A percentile compares a stretch with the other conserved stretches of the same genome.
phyloP scores from a whole-genome alignment of 30 jellyfish, hydroid and myxozoan species.

The Clytia hemisphaerica region DNA sequence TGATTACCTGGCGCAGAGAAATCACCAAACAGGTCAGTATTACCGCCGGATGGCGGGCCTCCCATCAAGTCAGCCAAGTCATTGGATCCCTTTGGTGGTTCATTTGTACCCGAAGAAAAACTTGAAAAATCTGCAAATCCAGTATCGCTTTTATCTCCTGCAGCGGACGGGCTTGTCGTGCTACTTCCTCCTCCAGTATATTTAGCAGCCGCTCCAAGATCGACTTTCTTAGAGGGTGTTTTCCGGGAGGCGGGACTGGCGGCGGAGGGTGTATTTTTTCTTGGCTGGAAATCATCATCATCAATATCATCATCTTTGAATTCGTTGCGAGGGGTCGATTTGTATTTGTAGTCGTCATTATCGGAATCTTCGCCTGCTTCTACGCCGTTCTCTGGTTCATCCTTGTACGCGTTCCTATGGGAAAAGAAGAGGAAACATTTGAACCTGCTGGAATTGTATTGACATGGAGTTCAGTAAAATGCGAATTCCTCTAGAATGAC shows the following conservation, averaged over 20 bases:
- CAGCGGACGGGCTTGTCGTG: background rate
- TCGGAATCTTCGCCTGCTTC: slow-evolving; percentile 75
- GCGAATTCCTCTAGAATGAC: no score
- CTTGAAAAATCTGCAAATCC: slow-evolving; percentile 32
- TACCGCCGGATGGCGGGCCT: slow-evolving; percentile 26
- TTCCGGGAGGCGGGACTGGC: slow-evolving; percentile 14
- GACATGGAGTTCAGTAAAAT: no score
- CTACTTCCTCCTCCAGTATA: slow-evolving; percentile 22
- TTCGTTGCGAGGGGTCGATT: slow-evolving; percentile 13
- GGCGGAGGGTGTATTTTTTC: slow-evolving; percentile 5
- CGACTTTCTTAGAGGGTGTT: slow-evolving; percentile 57
- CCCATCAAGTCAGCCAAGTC: slow-evolving; percentile 68
- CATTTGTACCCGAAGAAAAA: background rate
- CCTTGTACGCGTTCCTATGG: slow-evolving; percentile 49
- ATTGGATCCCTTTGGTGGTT: slow-evolving; percentile 30
- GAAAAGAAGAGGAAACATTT: no score
- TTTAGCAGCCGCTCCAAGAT: slow-evolving; percentile 87
- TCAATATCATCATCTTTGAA: background rate
- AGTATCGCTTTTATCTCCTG: background rate
- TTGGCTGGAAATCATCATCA: no score
- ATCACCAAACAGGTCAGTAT: slow-evolving; percentile 67
- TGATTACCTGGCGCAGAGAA: slow-evolving; percentile 43
- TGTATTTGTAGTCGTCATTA: slow-evolving; percentile 52
- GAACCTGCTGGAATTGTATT: no score
- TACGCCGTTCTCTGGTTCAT: slow-evolving; percentile 90